A percentile compares a stretch with the other conserved stretches of the same genome.
These are phyloP conservation scores for Sebastolobus altivelis DNA, from an alignment of 2,797 vertebrate genomes.

Conservation along the genomic window DNA sequence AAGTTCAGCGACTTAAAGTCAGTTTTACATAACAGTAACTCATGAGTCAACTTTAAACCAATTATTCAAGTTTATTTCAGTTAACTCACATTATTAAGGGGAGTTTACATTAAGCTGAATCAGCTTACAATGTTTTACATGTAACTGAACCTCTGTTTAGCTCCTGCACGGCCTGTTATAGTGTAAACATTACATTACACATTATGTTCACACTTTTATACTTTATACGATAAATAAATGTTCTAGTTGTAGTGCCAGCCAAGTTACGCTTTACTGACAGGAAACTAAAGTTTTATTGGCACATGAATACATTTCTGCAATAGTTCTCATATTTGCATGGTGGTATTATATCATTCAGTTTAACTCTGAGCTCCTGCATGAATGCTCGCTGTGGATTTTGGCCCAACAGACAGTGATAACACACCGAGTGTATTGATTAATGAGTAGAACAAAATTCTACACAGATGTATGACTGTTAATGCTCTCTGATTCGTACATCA, in stretches of 20 bases:
- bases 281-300: conserved; percentile 9
- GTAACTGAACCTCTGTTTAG: neutral
- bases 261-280: neutral
- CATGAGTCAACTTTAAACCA: neutral
- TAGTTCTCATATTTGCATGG: neutral
- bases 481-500: neutral
- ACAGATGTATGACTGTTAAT: conserved; percentile 27
- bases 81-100: neutral
- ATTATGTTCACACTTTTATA: neutral
- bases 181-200: neutral
- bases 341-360: conserved; percentile 10
- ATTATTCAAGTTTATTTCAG: neutral
- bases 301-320: conserved; percentile 1
- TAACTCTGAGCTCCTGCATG: conserved; percentile 18
- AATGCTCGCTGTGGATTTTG: conserved; percentile 24
- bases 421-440: conserved; percentile 9
- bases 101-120: neutral
- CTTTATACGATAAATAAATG: no score
- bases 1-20: neutral
- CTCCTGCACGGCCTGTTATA: neutral
- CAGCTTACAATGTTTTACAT: neutral
- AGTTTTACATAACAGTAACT: neutral
- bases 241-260: neutral
- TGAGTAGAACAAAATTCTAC: conserved; percentile 6
- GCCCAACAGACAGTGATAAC: conserved; percentile 10